Evolutionary conservation across 2,113 vertebrate genomes (phyloP).

Genomic region (Percopsis transmontana): DNA sequence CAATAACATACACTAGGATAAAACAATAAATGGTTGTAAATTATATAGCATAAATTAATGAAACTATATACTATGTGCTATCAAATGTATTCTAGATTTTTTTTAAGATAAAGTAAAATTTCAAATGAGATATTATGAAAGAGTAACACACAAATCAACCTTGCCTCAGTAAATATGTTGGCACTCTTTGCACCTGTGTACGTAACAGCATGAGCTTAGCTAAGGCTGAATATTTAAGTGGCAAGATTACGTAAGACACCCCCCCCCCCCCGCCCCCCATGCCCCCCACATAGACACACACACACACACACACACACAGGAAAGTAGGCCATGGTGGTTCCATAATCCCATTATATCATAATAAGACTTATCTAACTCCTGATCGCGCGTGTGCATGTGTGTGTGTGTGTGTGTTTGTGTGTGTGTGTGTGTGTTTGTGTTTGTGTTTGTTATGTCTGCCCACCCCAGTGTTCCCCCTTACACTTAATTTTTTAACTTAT

Average conservation of each 20-base stretch:
- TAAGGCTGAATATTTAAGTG: slow-evolving; percentile 37
- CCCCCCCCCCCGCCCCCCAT: neutral
- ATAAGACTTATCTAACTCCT: slow-evolving; percentile 42
- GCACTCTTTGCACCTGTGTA: neutral
- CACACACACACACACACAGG: slow-evolving; percentile 16
- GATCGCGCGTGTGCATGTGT: slow-evolving; percentile 5
- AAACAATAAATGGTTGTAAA: no score
- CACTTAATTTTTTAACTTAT: no score
- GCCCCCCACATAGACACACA: neutral
- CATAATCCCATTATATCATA: slow-evolving; percentile 53
- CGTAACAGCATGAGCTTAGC: slow-evolving; percentile 8
- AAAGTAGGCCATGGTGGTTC: slow-evolving; percentile 30
- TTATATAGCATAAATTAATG: no score
- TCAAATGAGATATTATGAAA: neutral
- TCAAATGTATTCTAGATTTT: no score
- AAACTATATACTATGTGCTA: no score
- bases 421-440: slow-evolving; percentile 16
- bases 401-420: slow-evolving; percentile 13
- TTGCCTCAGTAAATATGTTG: neutral
- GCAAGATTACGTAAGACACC: slow-evolving; percentile 39
- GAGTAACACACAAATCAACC: neutral
- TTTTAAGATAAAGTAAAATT: no score
- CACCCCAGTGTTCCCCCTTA: neutral
- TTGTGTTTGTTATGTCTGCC: neutral
- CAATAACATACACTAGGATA: no score